These are phyloP conservation scores for Tanypteryx hageni DNA, from an alignment of 2,888 invertebrate species.

Conservation along the genomic window DNA sequence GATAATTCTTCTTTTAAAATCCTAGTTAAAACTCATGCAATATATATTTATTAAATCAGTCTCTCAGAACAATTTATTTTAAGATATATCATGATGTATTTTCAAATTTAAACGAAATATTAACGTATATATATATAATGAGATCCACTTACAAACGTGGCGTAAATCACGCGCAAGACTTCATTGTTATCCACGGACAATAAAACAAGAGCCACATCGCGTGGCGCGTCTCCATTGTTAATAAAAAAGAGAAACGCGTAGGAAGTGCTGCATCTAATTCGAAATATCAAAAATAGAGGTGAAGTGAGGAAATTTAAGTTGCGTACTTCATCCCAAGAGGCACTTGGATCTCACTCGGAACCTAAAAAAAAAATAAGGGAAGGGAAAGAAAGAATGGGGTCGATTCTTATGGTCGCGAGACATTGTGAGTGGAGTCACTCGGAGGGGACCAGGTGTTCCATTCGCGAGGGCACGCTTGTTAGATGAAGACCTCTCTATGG, in stretches of 20 bases:
- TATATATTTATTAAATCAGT: too few species aligned
- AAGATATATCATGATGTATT: too few species aligned
- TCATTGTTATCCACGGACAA: neutral
- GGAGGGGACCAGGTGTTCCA: neutral
- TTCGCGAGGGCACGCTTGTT: neutral
- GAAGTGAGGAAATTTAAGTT: slow-evolving; percentile 52
- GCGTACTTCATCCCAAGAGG: slow-evolving; percentile 14
- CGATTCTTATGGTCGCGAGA: neutral
- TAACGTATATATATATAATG: neutral
- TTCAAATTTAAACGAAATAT: too few species aligned
- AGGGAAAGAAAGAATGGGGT: too few species aligned
- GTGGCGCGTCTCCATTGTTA: neutral
- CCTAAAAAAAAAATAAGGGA: neutral
- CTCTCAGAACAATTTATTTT: too few species aligned
- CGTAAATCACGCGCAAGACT: neutral
- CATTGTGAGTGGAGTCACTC: neutral
- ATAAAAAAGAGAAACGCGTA: neutral
- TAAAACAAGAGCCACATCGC: neutral
- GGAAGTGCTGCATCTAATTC: slow-evolving; percentile 21
- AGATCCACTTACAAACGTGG: neutral
- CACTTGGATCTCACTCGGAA: slow-evolving; percentile 20
- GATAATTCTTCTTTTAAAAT: too few species aligned
- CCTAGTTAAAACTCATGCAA: too few species aligned
- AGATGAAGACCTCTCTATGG: neutral
- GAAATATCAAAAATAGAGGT: slow-evolving; percentile 46